Conservation (phyloP, 2,113 vertebrate species). For the Oncorhynchus kisutch region DNA sequence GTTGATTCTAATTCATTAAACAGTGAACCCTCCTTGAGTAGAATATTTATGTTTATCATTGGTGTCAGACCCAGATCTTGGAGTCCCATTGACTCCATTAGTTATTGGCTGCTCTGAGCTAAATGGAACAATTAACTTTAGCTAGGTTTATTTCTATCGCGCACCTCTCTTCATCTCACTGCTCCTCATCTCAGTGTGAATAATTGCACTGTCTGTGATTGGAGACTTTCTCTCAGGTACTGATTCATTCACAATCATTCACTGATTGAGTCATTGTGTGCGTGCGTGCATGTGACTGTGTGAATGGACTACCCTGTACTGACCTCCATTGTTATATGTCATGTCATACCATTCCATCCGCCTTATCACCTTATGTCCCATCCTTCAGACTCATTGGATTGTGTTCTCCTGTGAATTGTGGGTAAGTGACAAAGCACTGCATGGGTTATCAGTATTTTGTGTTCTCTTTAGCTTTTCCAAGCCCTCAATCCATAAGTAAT, state of each 20-base stretch:
- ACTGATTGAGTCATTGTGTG: background rate
- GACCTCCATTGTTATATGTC: constrained; percentile 44
- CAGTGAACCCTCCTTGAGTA: too few species aligned
- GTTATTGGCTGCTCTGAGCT: too few species aligned
- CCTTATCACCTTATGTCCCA: constrained; percentile 42
- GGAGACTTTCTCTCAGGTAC: too few species aligned
- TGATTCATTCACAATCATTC: too few species aligned
- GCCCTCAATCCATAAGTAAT: constrained; percentile 22
- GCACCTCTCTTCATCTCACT: background rate
- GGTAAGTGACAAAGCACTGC: constrained; percentile 73
- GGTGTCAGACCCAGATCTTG: too few species aligned
- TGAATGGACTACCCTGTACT: constrained; percentile 25
- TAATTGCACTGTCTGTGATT: too few species aligned
- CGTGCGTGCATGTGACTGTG: background rate
- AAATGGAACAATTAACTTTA: too few species aligned
- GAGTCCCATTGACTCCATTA: too few species aligned
- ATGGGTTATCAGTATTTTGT: constrained; percentile 42
- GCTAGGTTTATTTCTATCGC: too few species aligned
- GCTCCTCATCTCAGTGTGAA: background rate
- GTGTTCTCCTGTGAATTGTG: constrained; percentile 75
- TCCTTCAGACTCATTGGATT: constrained; percentile 74
- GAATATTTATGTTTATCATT: too few species aligned
- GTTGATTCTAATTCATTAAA: too few species aligned
- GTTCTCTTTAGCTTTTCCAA: constrained; percentile 26
- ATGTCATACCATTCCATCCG: constrained; percentile 45